Evolutionary conservation across 2,797 vertebrate genomes (phyloP), one percentile per base, ranked within the genome.

Genomic region (Liparis tanakae): DNA sequence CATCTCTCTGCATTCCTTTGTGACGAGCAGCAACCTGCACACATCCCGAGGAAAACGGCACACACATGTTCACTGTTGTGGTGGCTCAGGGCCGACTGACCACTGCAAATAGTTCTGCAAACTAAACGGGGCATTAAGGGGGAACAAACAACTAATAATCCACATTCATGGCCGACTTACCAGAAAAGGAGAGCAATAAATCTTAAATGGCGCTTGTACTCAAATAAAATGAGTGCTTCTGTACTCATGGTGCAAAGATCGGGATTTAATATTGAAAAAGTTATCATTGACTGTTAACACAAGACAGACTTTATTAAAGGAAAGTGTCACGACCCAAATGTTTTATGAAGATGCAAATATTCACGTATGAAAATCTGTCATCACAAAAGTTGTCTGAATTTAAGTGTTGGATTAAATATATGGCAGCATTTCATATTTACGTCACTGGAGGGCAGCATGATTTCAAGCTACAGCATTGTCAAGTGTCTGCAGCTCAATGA

Each of bases 371-470:
- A 55, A 44, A 46, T 34, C 3, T 39, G 15, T 53, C n/a, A 30
- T 34, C 25, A 7, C 7, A 67, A 18, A 50, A 7, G 14, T 46
- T 6, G 55, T 20, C 2, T 17, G 10, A 68, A 55, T 67, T 70
- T 36, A 39, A 71, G 63, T 57, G 34, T 51, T 25, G 20, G n/a
- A 33, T 53, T 60, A 5, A 50, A 58, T 5, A 68, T 1, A 12
- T 6, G 8, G 20, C 44, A 61, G 78, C 54, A 72, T 10, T 83
- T 85, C 46, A 59, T 43, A 76, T 51, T 60, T 43, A 0, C 0
- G 12, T 72, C 92, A 90, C 85, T 61, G 34, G 89, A 84, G 86
- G 87, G 86, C 83, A 90, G 88, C 78, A 87, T 56, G 13, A 37
- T 20, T n/a, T 65, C 62, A 84, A 37, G 37, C 22, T 48, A 12